Conservation (phyloP, 2,113 vertebrate species). For the Hyla sarda region DNA sequence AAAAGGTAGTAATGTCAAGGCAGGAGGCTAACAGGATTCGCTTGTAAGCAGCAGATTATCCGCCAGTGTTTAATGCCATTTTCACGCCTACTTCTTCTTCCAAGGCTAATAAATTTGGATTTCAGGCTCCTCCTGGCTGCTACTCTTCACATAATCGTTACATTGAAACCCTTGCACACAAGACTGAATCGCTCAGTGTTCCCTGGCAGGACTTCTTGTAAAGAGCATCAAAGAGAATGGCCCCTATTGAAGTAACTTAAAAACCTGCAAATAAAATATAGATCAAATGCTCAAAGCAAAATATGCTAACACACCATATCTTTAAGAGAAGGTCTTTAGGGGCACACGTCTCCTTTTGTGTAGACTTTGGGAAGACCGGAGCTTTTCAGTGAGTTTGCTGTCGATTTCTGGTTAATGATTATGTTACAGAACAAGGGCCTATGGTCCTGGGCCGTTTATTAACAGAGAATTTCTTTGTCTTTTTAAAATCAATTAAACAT, state of each 20-base stretch:
- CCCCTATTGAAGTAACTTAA: constrained; percentile 67
- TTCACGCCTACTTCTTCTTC: constrained; percentile 61
- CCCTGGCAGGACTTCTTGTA: constrained; percentile 64
- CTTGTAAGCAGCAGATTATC: background rate
- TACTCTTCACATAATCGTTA: constrained; percentile 51
- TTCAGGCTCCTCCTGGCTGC: constrained; percentile 46
- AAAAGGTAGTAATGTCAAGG: background rate
- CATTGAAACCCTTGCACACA: constrained; percentile 38
- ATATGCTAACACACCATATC: constrained; percentile 63
- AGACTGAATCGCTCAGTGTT: constrained; percentile 50
- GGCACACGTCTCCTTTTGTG: constrained; percentile 57
- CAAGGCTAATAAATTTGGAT: constrained; percentile 53
- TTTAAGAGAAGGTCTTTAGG: constrained; percentile 62
- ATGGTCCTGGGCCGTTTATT: constrained; percentile 53
- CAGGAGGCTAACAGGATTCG: background rate
- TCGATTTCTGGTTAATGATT: constrained; percentile 56
- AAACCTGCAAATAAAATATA: constrained; percentile 71
- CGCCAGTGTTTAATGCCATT: constrained; percentile 50
- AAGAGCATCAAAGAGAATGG: constrained; percentile 64
- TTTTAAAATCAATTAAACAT: constrained; percentile 58
- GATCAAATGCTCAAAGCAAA: constrained; percentile 66
- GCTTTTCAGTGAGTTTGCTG: constrained; percentile 46
- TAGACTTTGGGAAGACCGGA: constrained; percentile 28
- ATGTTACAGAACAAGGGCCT: constrained; percentile 47
- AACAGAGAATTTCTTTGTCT: constrained; percentile 59